Percentiles rank a stretch among this genome's conserved stretches.
Evolutionary conservation across 2,113 vertebrate genomes (phyloP).

Genomic region (Melanerpes formicivorus): DNA sequence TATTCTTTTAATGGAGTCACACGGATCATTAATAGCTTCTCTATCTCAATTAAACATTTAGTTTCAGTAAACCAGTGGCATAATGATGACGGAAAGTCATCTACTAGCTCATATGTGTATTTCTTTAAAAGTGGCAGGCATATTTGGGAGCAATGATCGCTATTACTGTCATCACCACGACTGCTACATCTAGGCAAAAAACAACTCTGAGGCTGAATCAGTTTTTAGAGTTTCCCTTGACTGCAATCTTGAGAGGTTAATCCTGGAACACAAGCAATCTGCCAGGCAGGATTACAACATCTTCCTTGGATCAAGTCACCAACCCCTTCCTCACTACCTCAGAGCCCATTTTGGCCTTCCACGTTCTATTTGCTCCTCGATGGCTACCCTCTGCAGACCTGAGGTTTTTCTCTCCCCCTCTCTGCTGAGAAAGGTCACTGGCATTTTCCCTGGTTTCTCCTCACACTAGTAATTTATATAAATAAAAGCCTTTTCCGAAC

Average conservation of each 20-base stretch:
- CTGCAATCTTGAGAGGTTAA: background rate
- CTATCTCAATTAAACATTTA: background rate
- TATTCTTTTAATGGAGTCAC: background rate
- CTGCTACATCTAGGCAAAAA: background rate
- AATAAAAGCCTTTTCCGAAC: background rate
- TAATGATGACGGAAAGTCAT: background rate
- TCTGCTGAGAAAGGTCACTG: background rate
- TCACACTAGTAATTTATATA: background rate
- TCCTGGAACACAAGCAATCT: background rate
- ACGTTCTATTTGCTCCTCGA: accelerated
- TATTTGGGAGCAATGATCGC: background rate
- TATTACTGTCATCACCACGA: background rate
- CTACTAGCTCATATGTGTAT: background rate
- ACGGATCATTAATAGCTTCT: background rate
- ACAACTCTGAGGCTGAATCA: background rate
- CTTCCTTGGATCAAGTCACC: background rate
- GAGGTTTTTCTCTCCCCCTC: background rate
- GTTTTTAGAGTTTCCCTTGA: background rate
- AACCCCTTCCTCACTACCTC: background rate
- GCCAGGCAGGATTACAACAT: background rate
- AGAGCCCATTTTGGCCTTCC: background rate
- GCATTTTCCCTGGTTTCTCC: background rate
- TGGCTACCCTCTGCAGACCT: background rate
- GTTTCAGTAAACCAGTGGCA: background rate
- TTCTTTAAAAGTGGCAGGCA: background rate